Percentiles rank a stretch among this genome's conserved stretches.
Evolutionary conservation across 1,140 invertebrate species (phyloP).

Genomic region (Bombus turneri): DNA sequence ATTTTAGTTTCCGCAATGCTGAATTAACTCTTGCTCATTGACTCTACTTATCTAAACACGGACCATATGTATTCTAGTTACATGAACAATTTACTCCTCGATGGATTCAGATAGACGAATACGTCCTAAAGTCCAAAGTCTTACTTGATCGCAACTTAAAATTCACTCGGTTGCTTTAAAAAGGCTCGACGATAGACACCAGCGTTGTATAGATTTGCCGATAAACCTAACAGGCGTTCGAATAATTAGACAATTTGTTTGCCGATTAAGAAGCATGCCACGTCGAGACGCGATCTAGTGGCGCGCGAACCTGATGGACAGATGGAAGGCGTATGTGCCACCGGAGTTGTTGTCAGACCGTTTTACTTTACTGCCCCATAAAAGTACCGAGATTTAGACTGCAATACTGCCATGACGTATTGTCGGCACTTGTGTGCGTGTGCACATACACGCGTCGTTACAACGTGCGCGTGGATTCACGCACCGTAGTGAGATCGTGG

Average conservation of each 20-base stretch:
- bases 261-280: conserved; percentile 37
- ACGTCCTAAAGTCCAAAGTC: neutral
- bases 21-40: neutral
- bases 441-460: conserved; percentile 10
- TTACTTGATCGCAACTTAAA: neutral
- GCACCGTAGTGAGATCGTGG: conserved; percentile 7
- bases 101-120: neutral
- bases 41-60: neutral
- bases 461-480: neutral
- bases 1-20: neutral
- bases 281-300: conserved; percentile 47
- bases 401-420: conserved; percentile 80
- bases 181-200: too few relatives aligned
- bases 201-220: neutral
- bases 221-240: neutral
- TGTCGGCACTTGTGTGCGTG: conserved; percentile 64
- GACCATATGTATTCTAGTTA: too few relatives aligned
- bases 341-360: conserved; percentile 77
- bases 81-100: neutral
- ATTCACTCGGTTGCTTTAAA: neutral
- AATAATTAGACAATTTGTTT: neutral
- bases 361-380: conserved; percentile 82
- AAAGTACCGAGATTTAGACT: conserved; percentile 82
- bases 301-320: conserved; percentile 61
- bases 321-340: conserved; percentile 68